A percentile compares a stretch with the other conserved stretches of the same genome.
phyloP scores from a whole-genome alignment of 2,888 invertebrate species.

The Agrypnus murinus region DNA sequence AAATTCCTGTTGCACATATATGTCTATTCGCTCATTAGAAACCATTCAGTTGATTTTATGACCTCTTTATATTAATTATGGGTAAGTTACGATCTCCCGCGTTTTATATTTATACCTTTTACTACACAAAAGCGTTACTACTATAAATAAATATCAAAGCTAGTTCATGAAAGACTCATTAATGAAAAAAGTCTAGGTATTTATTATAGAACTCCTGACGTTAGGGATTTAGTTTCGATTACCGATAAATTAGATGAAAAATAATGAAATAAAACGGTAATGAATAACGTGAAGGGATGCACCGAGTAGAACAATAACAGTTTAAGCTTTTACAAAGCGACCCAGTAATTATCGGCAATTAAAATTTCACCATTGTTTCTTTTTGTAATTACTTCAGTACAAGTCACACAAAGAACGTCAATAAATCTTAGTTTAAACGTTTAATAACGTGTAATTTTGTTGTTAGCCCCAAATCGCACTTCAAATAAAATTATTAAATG shows the following conservation, averaged over 20 bases:
- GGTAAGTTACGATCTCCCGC: constrained; percentile 40
- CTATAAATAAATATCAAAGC: not conserved
- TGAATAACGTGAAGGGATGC: not conserved
- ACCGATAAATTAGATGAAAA: too few species aligned
- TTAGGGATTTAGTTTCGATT: too few species aligned
- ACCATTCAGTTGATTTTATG: constrained; percentile 43
- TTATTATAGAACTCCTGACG: too few species aligned
- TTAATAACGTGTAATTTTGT: constrained; percentile 40
- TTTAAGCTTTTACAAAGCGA: constrained; percentile 22
- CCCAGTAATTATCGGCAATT: constrained; percentile 28
- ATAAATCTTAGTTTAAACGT: constrained; percentile 44
- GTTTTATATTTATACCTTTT: not conserved
- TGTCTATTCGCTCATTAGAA: constrained; percentile 37
- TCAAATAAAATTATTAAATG: too few species aligned
- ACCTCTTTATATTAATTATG: constrained; percentile 42
- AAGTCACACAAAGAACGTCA: constrained; percentile 30
- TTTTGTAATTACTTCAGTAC: constrained; percentile 26
- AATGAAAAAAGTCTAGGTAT: too few species aligned
- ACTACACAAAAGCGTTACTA: not conserved
- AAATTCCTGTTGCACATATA: constrained; percentile 23
- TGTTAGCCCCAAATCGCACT: constrained; percentile 27
- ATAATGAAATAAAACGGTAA: too few species aligned
- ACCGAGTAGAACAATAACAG: constrained; percentile 20
- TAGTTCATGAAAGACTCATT: too few species aligned
- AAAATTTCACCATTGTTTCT: constrained; percentile 30